phyloP scores from a whole-genome alignment of 2,113 vertebrate genomes.

The Boulengeromyrus knoepffleri region DNA sequence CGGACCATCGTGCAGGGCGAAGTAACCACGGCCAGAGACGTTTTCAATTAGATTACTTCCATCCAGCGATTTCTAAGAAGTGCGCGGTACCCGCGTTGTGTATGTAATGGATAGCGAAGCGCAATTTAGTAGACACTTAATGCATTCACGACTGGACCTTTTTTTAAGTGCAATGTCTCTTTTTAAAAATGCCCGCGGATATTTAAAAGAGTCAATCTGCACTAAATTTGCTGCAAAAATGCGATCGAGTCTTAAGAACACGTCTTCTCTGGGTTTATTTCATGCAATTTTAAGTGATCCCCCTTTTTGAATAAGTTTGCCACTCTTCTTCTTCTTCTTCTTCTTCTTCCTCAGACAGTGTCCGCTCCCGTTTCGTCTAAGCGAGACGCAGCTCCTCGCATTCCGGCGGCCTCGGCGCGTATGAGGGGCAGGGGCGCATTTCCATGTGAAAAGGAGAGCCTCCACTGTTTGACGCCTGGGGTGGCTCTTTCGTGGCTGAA shows the following conservation, averaged over 20 bases:
- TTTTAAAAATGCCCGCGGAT: not conserved
- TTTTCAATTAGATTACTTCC: not conserved
- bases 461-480: constrained; percentile 7
- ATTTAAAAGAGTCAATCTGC: not conserved
- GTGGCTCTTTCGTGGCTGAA: constrained; percentile 7
- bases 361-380: not conserved
- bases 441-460: constrained; percentile 24
- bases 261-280: not conserved
- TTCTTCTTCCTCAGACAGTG: not conserved
- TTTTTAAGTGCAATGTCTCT: not conserved
- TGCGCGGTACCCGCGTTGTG: not conserved
- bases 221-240: not conserved
- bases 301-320: not conserved
- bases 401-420: constrained; percentile 6
- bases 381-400: not conserved
- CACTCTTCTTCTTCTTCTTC: not conserved
- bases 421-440: constrained; percentile 11
- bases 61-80: not conserved
- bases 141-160: not conserved
- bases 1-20: constrained; percentile 42
- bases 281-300: not conserved
- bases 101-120: not conserved
- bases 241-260: not conserved
- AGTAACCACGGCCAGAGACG: not conserved
- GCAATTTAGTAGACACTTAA: not conserved